Evolutionary conservation across 2,888 invertebrate species (phyloP), one percentile per base, ranked within the genome.

Genomic region (Drosophila macrospina): DNA sequence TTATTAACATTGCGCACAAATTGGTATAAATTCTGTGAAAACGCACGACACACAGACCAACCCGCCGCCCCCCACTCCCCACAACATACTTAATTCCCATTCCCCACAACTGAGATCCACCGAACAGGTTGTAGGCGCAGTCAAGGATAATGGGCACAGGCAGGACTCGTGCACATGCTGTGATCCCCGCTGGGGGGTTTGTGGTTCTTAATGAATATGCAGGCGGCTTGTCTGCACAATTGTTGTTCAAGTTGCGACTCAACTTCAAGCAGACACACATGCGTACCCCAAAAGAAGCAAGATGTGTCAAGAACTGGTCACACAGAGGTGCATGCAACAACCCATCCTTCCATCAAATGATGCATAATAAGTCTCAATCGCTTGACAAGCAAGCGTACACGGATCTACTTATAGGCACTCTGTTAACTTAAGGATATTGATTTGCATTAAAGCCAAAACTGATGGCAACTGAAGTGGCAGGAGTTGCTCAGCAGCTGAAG

Each of bases 21-120:
- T 84, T 84, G 83, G 83, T 84, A 86, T 78, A 75, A 88, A 84
- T 88, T 77, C 88, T 78, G 83, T 56, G 86, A 80, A 83, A 83
- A 69, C 82, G 88, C 83, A 70, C 70, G 78, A 67, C 68, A 57
- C 57, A 63, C 32, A 57, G 37, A 42, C 63, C 36, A 24, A n/a
- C n/a, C n/a, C 41, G 7, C 5, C 41, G 36, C 20, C 7, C 15
- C 6, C n/a, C 7, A 8, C 41, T 47, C 1, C 15, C 7, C 36
- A 3, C 10, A 4, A 15, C 32, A 8, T 30, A 5, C 5, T 8
- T 13, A 30, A 42, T 13, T 3, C 37, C 15, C 51, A 13, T 13
- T 8, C 42, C 34, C 41, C 28, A 28, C 8, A 24, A 11, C 45
- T 54, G 37, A n/a, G 52, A 13, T 24, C 30, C 52, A 39, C 55